These are phyloP conservation scores for Drosophila robusta DNA, from an alignment of 2,888 invertebrate species.

Conservation along the genomic window DNA sequence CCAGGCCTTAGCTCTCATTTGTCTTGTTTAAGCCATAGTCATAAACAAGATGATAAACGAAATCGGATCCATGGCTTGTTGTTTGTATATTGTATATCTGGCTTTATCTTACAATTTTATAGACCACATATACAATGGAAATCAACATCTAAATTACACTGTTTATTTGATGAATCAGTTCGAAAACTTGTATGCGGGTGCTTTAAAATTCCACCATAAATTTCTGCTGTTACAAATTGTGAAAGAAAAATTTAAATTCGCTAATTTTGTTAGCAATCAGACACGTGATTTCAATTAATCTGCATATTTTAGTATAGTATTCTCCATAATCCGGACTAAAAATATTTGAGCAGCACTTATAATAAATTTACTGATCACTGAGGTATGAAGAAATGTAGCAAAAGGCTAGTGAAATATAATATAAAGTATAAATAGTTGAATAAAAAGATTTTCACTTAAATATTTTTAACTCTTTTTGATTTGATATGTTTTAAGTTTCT, in stretches of 20 bases:
- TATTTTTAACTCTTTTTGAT: neutral
- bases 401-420: too few relatives aligned
- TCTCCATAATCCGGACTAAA: neutral
- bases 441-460: neutral
- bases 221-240: constrained; percentile 7
- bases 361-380: neutral
- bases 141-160: constrained; percentile 34
- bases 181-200: constrained; percentile 24
- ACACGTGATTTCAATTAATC: constrained; percentile 27
- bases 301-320: neutral
- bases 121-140: constrained; percentile 1
- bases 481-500: too few relatives aligned
- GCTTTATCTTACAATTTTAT: constrained; percentile 9
- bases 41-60: constrained; percentile 26
- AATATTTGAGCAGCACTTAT: too few relatives aligned
- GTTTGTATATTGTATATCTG: neutral
- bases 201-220: constrained; percentile 14
- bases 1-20: neutral
- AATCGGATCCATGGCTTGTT: constrained; percentile 6
- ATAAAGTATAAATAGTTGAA: neutral
- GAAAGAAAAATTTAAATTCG: constrained; percentile 1
- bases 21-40: neutral
- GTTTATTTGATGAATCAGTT: constrained; percentile 29
- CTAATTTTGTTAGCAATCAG: constrained; percentile 21
- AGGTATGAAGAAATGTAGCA: neutral